Evolutionary conservation across 2,113 vertebrate species (phyloP), one percentile per base, ranked within the genome.

Genomic region (Rattus norvegicus): DNA sequence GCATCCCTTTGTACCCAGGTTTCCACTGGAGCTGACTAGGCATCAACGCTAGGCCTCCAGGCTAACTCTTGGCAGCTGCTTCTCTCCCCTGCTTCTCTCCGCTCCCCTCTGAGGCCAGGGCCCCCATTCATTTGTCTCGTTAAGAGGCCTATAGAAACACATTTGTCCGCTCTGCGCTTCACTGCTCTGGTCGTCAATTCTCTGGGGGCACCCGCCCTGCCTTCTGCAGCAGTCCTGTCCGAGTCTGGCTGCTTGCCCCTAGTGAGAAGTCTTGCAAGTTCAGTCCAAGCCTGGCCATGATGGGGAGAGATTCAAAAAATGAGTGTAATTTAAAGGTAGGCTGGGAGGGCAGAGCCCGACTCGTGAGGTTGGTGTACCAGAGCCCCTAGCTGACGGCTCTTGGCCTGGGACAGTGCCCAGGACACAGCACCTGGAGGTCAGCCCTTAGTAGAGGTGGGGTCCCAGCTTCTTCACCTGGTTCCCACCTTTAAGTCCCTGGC

Each of bases 91-190:
- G 2, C 76, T 94, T 90, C 88, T 85, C 96, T 96, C 76, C 10
- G 0, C 92, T 96, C 67, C 94, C 86, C 67, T 95, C 96, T 52
- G 83, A 97, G 97, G 97, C 97, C 97, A 96, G 93, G 95, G 96
- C 95, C 97, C 96, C 96, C 97, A 97, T 97, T 97, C 97, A 97
- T 97, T 97, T 97, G 97, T 97, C 97, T 97, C 33, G 87, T 97
- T 97, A 97, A 97, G 96, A 97, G 96, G 95, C 95, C 97, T 96
- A 97, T 75, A 94, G 97, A 98, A 97, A 96, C 96, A 96, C 97
- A 97, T 97, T 97, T 97, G 97, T 97, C 95, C 2, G 5, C 93
- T 97, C 95, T 1, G 14, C 63, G 89, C 96, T 97, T 94, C 96
- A 90, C 97, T 96, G 96, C 95, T 80, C 96, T 7, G 49, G 97